phyloP scores from a whole-genome alignment of 2,797 vertebrate genomes.

The Cynopterus sphinx region DNA sequence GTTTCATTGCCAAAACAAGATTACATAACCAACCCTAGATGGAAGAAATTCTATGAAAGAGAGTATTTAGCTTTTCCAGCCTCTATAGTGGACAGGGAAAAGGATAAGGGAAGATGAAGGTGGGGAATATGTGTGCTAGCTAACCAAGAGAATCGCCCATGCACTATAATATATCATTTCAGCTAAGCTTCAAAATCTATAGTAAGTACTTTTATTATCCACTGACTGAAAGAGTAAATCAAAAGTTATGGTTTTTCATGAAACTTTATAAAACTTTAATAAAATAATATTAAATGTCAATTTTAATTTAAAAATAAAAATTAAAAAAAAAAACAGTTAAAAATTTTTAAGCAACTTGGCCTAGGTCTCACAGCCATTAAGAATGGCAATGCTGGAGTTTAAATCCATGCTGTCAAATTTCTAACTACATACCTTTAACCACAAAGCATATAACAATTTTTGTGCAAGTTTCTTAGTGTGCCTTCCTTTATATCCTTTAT shows the following conservation, averaged over 20 bases:
- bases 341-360: neutral
- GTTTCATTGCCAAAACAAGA: neutral
- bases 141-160: neutral
- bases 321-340: too few species aligned
- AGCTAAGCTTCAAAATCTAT: neutral
- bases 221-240: neutral
- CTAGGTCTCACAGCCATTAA: neutral
- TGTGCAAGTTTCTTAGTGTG: neutral
- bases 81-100: neutral
- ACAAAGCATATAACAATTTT: neutral
- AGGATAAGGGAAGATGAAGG: neutral
- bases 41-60: neutral
- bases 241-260: neutral
- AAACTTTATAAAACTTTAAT: too few species aligned
- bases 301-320: too few species aligned
- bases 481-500: neutral
- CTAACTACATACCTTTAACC: neutral
- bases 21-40: neutral
- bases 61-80: neutral
- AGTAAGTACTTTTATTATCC: neutral
- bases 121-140: neutral
- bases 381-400: neutral
- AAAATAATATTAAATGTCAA: too few species aligned
- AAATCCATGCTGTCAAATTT: neutral
- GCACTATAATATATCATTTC: neutral